Evolutionary conservation across 53 echinoderm and acorn worm genomes (phyloP), one percentile per base, ranked within the genome.

Genomic region (Mesocentrotus franciscanus): DNA sequence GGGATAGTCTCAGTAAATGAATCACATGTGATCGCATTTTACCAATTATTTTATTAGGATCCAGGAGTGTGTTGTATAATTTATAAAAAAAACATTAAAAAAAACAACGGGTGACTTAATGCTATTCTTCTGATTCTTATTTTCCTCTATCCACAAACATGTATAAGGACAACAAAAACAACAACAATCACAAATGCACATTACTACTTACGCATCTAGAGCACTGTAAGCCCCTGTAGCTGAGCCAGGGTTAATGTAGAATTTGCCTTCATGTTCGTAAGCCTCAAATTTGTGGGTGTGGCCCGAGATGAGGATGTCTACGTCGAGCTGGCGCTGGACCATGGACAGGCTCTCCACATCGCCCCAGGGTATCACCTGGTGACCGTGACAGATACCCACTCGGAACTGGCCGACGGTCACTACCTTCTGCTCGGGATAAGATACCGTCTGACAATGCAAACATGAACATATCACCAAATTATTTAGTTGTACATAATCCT

Each of bases 251-350:
- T 99, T 99, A 92, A 98, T 99, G 97, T 98, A 99, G 96, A 99
- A 99, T 92, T 99, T 99, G 56, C 96, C 98, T 90, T 99, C 99
- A 71, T 99, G 99, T 76, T 99, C 99, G 79, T 98, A 99, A 26
- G 99, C 99, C 96, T 99, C 99, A 97, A 99, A 99, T 68, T 99
- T 99, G 95, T 99, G 99, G 20, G 99, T 99, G 95, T 99, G 99
- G 15, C 99, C 99, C 0, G 99, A 99, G 95, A 99, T 99, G 61
- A 99, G 97, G 59, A 99, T 98, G 90, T 99, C 99, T 0, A 99
- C 99, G 87, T 99, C 99, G n/a, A 99, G 96, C 92, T 99, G 99
- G 30, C 99, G 93, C 96, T 98, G 98, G 1, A 99, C 97, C 96
- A 99, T 96, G 42, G 99, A 98, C 9, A 99, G 96, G 90, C 99